A percentile compares a stretch with the other conserved stretches of the same genome.
These are phyloP conservation scores for Scrobipalpa atriplicella DNA, from an alignment of 2,888 invertebrate genomes.

Conservation along the genomic window DNA sequence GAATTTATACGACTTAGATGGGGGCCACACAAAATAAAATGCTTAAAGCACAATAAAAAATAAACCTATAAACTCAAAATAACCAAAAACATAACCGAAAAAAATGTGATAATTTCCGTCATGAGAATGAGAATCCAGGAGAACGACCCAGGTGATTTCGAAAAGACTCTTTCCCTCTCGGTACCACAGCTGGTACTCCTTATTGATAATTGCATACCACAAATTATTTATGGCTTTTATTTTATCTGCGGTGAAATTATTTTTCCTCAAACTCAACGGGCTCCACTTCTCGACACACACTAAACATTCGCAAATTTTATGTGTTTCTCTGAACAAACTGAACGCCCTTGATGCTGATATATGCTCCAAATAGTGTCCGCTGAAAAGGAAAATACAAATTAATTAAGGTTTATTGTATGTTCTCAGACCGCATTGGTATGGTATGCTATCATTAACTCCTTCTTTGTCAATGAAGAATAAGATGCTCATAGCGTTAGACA, in stretches of 20 bases:
- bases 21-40: too few relatives aligned
- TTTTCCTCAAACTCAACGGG: neutral
- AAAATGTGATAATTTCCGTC: too few relatives aligned
- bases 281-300: constrained; percentile 17
- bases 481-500: too few relatives aligned
- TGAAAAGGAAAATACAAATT: neutral
- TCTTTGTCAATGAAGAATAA: neutral
- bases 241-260: neutral
- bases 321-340: neutral
- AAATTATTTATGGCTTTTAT: neutral
- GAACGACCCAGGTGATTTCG: neutral
- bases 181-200: too few relatives aligned
- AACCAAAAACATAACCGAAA: too few relatives aligned
- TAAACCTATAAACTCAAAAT: too few relatives aligned
- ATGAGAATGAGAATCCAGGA: too few relatives aligned
- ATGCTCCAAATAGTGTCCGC: constrained; percentile 14
- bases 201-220: neutral
- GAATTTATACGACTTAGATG: too few relatives aligned
- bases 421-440: too few relatives aligned
- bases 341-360: neutral
- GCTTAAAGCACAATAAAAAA: too few relatives aligned
- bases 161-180: neutral
- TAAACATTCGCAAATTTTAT: neutral
- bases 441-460: too few relatives aligned
- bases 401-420: neutral